Base-by-base conservation (phyloP, 2,888 invertebrate genomes). In the Papilio protenor region DNA sequence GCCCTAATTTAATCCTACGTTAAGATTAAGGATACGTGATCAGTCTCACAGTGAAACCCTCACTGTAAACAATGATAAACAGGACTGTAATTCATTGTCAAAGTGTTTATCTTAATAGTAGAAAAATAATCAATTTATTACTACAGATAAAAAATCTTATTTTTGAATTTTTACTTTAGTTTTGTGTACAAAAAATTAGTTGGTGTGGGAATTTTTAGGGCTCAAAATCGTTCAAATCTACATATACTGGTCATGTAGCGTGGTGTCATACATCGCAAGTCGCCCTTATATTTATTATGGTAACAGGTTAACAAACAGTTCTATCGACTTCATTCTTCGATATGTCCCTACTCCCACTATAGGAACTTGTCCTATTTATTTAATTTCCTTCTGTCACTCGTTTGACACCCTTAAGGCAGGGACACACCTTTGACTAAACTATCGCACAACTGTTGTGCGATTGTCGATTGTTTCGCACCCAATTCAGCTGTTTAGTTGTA, bases 1-100 rank as follows among this genome's bases (percentile, higher is more conserved):
- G 76, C 33, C 70, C 16, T 77, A 70, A 77, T 70, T 69, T 77
- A 69, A 69, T 59, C 69, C 69, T 59, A 77, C 23, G 49, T 69
- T n/a, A 66, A 66, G 71, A 72, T 72, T 72, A 73, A 76, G 73
- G 23, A 47, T 33, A 33, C 69, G 59, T 45, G 64, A n/a, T 59
- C 27, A 66, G 69, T 14, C 33, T 70, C 23, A 47, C n/a, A 59
- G 23, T 21, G 69, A 45, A 49, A 69, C 33, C 33, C 45, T 45
- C n/a, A 21, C 40, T 45, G 11, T 66, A 66, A 45, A 69, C 21
- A 45, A 69, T 12, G 45, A 69, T 69, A 45, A 69, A 45, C 45
- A 45, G 1, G 40, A 40, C 11, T 66, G 0, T n/a, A 40, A 40
- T 66, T 45, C 12, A 66, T 27, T 61, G 27, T 66, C n/a, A 16